Evolutionary conservation across 2,113 vertebrate genomes (phyloP).

Genomic region (Athene cunicularia): DNA sequence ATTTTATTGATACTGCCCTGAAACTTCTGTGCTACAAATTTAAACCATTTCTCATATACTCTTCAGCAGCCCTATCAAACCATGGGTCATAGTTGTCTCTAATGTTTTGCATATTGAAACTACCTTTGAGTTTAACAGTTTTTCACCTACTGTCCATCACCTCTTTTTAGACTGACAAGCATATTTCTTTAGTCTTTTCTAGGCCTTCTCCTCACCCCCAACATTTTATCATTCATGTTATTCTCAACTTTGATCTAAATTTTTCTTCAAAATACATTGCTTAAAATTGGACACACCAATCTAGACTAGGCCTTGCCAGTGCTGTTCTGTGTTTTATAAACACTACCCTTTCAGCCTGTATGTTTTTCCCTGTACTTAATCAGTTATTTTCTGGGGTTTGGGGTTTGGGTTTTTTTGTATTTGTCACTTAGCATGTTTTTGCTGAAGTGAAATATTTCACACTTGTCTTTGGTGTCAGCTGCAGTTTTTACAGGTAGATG

Average conservation of each 20-base stretch:
- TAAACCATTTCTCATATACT: not conserved
- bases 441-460: not conserved
- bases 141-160: not conserved
- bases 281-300: not conserved
- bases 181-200: not conserved
- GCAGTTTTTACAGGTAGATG: not conserved
- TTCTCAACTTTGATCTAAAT: not conserved
- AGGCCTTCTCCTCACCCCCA: not conserved
- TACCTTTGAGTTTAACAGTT: not conserved
- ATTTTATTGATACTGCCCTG: not conserved
- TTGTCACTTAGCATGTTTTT: not conserved
- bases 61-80: not conserved
- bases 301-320: not conserved
- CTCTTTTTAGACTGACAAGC: not conserved
- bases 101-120: not conserved
- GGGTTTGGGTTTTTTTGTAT: not conserved
- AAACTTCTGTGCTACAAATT: not conserved
- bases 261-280: not conserved
- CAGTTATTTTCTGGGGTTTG: not conserved
- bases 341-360: not conserved
- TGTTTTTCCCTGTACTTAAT: not conserved
- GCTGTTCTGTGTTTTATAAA: not conserved
- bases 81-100: not conserved
- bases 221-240: not conserved
- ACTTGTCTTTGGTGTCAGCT: not conserved